phyloP scores from a whole-genome alignment of 1,140 invertebrate species.

The Portunus trituberculatus region DNA sequence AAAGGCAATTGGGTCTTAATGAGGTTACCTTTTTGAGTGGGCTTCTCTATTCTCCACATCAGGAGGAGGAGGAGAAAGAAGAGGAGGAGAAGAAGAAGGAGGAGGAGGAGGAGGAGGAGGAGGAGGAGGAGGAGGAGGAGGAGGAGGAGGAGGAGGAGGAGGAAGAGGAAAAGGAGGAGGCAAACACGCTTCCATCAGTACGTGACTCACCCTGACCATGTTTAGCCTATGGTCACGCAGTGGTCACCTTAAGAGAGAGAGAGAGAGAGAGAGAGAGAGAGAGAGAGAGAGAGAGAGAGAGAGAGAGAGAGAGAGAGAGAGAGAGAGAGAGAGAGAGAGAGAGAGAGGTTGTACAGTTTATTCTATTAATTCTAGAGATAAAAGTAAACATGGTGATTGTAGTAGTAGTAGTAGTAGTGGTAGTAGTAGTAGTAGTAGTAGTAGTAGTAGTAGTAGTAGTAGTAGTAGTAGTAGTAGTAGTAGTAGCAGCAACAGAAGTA shows the following conservation, averaged over 20 bases:
- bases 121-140: background rate
- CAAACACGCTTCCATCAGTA: background rate
- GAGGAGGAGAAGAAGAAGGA: background rate
- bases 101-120: background rate
- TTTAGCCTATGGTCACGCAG: background rate
- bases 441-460: conserved; percentile 26
- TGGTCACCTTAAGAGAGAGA: background rate
- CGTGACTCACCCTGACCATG: background rate
- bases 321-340: no score
- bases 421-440: conserved; percentile 27
- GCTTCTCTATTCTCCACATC: no score
- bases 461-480: conserved; percentile 21
- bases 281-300: no score
- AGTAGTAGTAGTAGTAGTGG: conserved; percentile 24
- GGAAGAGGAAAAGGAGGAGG: background rate
- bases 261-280: no score
- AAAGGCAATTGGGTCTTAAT: no score
- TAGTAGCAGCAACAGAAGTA: background rate
- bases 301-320: no score
- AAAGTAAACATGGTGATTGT: background rate
- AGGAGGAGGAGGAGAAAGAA: no score
- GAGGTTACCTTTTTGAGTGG: no score
- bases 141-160: background rate
- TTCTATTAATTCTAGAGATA: no score
- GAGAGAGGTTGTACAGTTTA: no score